Base-by-base conservation (phyloP, 1,140 invertebrate genomes). In the Grapholita molesta region DNA sequence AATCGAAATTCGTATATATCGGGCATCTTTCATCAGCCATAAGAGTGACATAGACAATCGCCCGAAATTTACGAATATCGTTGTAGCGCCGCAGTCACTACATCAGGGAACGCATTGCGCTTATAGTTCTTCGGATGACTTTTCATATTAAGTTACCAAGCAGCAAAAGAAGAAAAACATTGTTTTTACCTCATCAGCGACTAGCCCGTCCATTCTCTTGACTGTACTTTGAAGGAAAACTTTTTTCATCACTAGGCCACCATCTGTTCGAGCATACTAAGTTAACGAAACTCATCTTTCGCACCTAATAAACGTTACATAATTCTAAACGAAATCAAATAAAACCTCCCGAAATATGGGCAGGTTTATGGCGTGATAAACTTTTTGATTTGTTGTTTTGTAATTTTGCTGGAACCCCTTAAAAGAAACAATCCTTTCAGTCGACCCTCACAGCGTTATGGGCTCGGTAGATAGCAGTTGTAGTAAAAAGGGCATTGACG, bases 301-400 rank as follows among this genome's bases (percentile, higher is more conserved):
- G 24, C 55, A 61, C 55, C 11, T 28, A 57, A 57, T 57, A 57
- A 57, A 6, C 12, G 9, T 28, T 61, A 61, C 15, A 61, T 28
- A 61, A 30, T 61, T 61, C 25, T 21, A 15, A 23, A 28, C 21
- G 23, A 12, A 55, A 3, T 25, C 25, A 57, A 57, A 28, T 57
- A 57, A 28, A 55, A 55, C 11, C 24, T 24, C 24, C 53, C 4
- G n/a, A 61, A 28, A 61, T 30, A 5, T 30, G 55, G 11, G 24
- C 30, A 28, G 55, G 23, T 21, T 61, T 61, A 61, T 28, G 8
- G 55, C 28, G 24, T 30, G 30, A 61, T 61, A 61, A 61, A 30
- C 28, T 61, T 61, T 61, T 61, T 61, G 55, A 61, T 61, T 61
- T 61, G 28, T 61, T 61, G 55, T 25, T 32, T 61, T 61, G 55